A percentile compares a stretch with the other conserved stretches of the same genome.
Evolutionary conservation across 1,140 invertebrate species (phyloP).

Genomic region (Argopecten irradians): DNA sequence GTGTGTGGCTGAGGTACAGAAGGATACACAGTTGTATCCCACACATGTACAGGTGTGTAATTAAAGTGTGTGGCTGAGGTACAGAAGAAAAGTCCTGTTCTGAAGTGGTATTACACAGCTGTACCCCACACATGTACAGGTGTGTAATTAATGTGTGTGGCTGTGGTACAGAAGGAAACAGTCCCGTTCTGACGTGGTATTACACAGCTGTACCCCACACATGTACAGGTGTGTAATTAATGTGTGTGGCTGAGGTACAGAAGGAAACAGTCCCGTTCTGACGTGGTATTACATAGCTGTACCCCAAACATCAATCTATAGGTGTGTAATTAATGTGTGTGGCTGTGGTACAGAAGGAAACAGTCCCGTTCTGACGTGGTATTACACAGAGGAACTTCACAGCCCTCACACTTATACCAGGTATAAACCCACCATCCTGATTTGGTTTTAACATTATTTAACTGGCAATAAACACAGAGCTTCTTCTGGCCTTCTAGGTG

Average conservation of each 20-base stretch:
- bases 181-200: background rate
- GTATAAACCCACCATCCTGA: slow-evolving; percentile 48
- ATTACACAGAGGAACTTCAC: slow-evolving; percentile 41
- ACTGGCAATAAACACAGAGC: slow-evolving; percentile 45
- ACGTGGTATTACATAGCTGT: background rate
- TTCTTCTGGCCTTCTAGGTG: slow-evolving; percentile 30
- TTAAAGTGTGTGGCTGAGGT: background rate
- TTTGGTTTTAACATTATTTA: slow-evolving; percentile 44
- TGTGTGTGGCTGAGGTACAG: background rate
- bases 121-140: slow-evolving; percentile 24
- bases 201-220: background rate
- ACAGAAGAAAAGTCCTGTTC: background rate
- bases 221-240: background rate
- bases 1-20: too few species aligned
- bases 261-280: too few species aligned
- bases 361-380: background rate
- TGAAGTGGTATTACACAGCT: background rate
- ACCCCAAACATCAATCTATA: background rate
- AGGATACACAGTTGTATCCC: too few species aligned
- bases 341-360: background rate
- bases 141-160: background rate
- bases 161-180: background rate
- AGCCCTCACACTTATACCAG: slow-evolving; percentile 37
- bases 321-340: background rate
- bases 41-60: too few species aligned